Conservation (phyloP, 2,888 invertebrate genomes). For the Drosophila differens region DNA sequence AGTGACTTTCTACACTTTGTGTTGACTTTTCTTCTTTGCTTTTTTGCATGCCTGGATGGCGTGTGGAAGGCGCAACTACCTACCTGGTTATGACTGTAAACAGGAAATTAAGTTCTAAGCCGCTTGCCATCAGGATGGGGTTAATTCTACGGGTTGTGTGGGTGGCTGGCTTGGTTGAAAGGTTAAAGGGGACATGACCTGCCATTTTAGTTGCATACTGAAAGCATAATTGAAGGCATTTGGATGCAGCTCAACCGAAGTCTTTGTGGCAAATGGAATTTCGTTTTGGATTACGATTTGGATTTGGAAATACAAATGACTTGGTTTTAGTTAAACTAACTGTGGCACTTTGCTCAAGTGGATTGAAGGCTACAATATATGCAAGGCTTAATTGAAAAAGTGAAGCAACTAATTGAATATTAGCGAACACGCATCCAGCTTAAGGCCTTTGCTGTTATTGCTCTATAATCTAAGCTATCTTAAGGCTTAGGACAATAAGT, state of each 20-base stretch:
- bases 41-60: slow-evolving; percentile 27
- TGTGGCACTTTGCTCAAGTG: neutral
- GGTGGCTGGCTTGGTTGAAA: neutral
- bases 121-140: slow-evolving; percentile 30
- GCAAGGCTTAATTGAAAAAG: neutral
- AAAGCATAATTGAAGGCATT: slow-evolving; percentile 67
- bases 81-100: slow-evolving; percentile 58
- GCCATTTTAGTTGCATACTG: slow-evolving; percentile 52
- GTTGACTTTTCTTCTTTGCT: slow-evolving; percentile 21
- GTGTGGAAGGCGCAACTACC: slow-evolving; percentile 31
- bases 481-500: neutral
- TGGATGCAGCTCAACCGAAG: slow-evolving; percentile 57
- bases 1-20: slow-evolving; percentile 62
- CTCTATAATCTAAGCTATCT: neutral
- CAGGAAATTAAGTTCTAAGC: slow-evolving; percentile 71
- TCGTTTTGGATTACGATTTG: slow-evolving; percentile 10
- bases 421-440: neutral
- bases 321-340: neutral
- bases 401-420: neutral
- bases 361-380: neutral
- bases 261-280: slow-evolving; percentile 52
- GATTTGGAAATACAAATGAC: neutral
- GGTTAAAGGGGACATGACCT: slow-evolving; percentile 34
- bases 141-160: neutral
- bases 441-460: neutral